Conservation (phyloP, 2,888 invertebrate species). For the Sisyra terminalis region DNA sequence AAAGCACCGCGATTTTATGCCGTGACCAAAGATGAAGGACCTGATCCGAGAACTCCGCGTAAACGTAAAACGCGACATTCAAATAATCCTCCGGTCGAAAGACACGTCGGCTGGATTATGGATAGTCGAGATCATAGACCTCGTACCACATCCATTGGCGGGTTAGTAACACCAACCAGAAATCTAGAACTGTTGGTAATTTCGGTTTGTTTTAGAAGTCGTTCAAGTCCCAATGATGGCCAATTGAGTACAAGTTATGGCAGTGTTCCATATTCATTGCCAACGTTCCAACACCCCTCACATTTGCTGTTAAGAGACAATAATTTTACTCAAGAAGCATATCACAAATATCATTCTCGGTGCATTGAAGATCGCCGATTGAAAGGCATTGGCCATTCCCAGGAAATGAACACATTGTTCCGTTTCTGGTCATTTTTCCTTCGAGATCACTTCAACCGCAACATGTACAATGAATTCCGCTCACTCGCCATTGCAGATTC, state of each 20-base stretch:
- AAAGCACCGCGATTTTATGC: slow-evolving; percentile 85
- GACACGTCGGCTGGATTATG: slow-evolving; percentile 97
- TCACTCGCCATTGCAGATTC: slow-evolving; percentile 89
- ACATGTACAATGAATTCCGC: slow-evolving; percentile 95
- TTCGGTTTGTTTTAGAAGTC: too few species aligned
- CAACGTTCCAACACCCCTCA: slow-evolving; percentile 90
- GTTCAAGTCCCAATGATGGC: slow-evolving; percentile 52
- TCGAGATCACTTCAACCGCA: slow-evolving; percentile 92
- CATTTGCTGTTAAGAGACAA: slow-evolving; percentile 89
- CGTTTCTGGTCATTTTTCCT: slow-evolving; percentile 99
- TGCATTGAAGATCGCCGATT: slow-evolving; percentile 91
- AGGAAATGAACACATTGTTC: slow-evolving; percentile 99
- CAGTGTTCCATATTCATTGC: slow-evolving; percentile 64
- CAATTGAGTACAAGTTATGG: slow-evolving; percentile 60
- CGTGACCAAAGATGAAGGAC: slow-evolving; percentile 63
- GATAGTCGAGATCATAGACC: slow-evolving; percentile 72
- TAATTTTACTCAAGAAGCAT: slow-evolving; percentile 94
- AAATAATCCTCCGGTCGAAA: slow-evolving; percentile 84
- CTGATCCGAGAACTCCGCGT: slow-evolving; percentile 50
- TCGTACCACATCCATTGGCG: slow-evolving; percentile 50
- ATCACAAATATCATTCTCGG: slow-evolving; percentile 88
- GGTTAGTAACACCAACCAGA: slow-evolving; percentile 26
- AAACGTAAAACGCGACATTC: slow-evolving; percentile 87
- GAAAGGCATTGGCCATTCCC: slow-evolving; percentile 85
- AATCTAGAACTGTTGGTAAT: too few species aligned